phyloP scores from a whole-genome alignment of 1,140 invertebrate species.

The Cherax quadricarinatus region DNA sequence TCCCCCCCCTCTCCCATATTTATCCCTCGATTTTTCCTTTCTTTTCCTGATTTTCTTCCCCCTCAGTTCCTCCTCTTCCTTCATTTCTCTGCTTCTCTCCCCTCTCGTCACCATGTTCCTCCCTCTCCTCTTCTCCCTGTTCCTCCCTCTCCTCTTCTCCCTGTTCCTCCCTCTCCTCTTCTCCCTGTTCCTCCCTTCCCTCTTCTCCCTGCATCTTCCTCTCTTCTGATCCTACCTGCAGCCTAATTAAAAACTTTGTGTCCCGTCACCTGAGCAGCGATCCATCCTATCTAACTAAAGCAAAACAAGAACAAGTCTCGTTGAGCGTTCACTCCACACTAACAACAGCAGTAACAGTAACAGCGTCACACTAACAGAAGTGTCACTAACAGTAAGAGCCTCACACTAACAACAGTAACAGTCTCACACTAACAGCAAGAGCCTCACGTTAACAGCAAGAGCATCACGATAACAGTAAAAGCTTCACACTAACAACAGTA shows the following conservation, averaged over 20 bases:
- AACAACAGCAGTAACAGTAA: slow-evolving; percentile 23
- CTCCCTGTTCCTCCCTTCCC: neutral
- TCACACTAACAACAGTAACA: too few species aligned
- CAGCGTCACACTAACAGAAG: neutral
- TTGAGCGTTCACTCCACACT: slow-evolving; percentile 36
- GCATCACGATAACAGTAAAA: too few species aligned
- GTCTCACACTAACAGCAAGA: too few species aligned
- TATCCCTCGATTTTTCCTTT: too few species aligned
- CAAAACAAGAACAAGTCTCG: slow-evolving; percentile 37
- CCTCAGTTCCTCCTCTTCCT: too few species aligned
- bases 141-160: neutral
- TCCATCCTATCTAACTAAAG: slow-evolving; percentile 53
- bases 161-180: slow-evolving; percentile 6
- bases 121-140: neutral
- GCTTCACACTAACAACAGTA: too few species aligned
- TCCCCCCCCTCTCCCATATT: too few species aligned
- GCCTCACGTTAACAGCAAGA: too few species aligned
- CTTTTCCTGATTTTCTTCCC: too few species aligned
- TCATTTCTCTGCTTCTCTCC: neutral
- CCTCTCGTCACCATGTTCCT: neutral
- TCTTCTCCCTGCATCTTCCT: neutral
- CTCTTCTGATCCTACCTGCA: slow-evolving; percentile 28
- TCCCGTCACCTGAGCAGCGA: slow-evolving; percentile 50
- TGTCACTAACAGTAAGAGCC: too few species aligned
- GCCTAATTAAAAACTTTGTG: slow-evolving; percentile 55